Evolutionary conservation across 2,888 invertebrate genomes (phyloP).

Genomic region (Volucella inanis): DNA sequence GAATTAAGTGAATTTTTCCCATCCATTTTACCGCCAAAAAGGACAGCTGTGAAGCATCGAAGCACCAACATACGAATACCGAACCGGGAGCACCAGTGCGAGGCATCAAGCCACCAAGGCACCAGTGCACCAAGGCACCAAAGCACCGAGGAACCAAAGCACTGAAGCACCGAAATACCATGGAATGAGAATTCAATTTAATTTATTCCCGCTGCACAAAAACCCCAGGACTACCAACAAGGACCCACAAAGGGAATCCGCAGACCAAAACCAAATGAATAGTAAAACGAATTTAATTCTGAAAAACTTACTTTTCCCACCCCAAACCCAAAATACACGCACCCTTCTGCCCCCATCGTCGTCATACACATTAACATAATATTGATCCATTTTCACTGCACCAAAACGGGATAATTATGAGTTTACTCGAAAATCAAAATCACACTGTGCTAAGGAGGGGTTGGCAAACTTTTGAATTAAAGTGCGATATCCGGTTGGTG

Average conservation of each 20-base stretch:
- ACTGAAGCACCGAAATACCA: too few relatives aligned
- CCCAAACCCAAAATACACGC: too few relatives aligned
- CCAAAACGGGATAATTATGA: conserved; percentile 56
- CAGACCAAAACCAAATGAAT: conserved; percentile 65
- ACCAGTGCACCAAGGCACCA: too few relatives aligned
- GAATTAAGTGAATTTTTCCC: conserved; percentile 47
- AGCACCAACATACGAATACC: too few relatives aligned
- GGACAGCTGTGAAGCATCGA: background rate
- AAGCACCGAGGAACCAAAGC: too few relatives aligned
- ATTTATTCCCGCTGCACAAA: conserved; percentile 57
- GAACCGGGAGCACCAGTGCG: too few relatives aligned
- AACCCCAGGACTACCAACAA: conserved; percentile 46
- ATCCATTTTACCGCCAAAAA: conserved; percentile 44
- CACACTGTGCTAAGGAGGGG: background rate
- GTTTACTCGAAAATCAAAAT: conserved; percentile 47
- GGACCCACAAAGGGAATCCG: conserved; percentile 58
- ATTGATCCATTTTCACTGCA: conserved; percentile 50
- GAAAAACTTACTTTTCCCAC: conserved; percentile 11
- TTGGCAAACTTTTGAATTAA: conserved; percentile 14
- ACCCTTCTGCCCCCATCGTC: background rate
- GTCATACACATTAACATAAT: conserved; percentile 46
- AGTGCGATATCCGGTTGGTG: conserved; percentile 2
- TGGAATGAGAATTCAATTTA: conserved; percentile 63
- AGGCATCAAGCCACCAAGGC: too few relatives aligned
- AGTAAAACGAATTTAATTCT: conserved; percentile 66